Evolutionary conservation across 2,797 vertebrate genomes (phyloP), one percentile per base, ranked within the genome.

Genomic region (Spatula versicolor): DNA sequence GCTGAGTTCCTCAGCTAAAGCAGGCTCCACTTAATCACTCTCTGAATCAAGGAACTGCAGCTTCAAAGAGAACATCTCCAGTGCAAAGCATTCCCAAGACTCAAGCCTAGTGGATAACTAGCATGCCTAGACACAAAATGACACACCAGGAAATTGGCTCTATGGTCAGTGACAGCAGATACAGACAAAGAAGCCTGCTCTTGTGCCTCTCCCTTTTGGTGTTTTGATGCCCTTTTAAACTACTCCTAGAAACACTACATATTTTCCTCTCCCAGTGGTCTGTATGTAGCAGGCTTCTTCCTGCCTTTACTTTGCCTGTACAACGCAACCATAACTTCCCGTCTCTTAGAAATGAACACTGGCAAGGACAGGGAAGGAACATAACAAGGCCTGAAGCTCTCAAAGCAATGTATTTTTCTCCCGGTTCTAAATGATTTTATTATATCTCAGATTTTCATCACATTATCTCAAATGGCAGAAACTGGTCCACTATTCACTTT

Each of bases 381-480:
- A 21, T 60, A 90, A 91, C 3, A 92, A 86, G 22, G 67, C 67
- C 77, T 67, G 21, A 48, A 74, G 78, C 81, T 72, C 79, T 78
- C 79, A 75, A 83, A 91, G 60, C 77, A 83, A 76, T 21, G 21
- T 17, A 58, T 95, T 96, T 96, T 86, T 79, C 63, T 80, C 78
- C 50, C 33, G 8, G 10, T 85, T 88, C 77, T 93, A 95, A 93
- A 77, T 58, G 31, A 84, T 82, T 96, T 92, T 88, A 90, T 84
- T 84, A 2, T 16, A 74, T 48, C 71, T 86, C 89, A 86, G 55
- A 71, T 90, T 92, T 79, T 71, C 87, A 82, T 50, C 80, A 31
- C 91, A 82, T 96, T 94, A 88, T 77, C 68, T 80, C 90, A 92
- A 91, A 96, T 64, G 33, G 80, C 83, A 92, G 80, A 48, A 92